Conservation (phyloP, 2,113 vertebrate species). For the Halcyon senegalensis region DNA sequence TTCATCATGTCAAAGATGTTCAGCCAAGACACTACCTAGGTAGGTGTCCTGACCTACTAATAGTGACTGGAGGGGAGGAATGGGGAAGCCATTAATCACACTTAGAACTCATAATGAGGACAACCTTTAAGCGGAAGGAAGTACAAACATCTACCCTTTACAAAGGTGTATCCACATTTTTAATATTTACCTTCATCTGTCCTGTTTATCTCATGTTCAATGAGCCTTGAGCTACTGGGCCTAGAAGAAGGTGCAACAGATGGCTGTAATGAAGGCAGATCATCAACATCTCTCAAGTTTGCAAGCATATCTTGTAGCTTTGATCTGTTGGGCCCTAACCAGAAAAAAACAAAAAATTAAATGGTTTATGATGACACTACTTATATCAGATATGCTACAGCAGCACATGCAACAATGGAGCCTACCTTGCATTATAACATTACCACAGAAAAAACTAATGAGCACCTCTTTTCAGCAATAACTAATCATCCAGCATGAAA, state of each 20-base stretch:
- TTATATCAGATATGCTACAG: conserved; percentile 21
- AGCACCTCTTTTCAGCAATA: conserved; percentile 54
- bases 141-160: background rate
- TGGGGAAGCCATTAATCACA: background rate
- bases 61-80: background rate
- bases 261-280: conserved; percentile 93
- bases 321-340: conserved; percentile 93
- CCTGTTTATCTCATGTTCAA: conserved; percentile 88
- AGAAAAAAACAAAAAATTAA: conserved; percentile 53
- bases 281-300: conserved; percentile 95
- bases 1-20: background rate
- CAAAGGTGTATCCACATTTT: background rate
- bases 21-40: background rate
- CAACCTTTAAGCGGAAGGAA: background rate
- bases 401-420: conserved; percentile 59
- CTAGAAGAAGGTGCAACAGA: conserved; percentile 87
- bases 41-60: background rate
- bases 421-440: conserved; percentile 21
- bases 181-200: conserved; percentile 88
- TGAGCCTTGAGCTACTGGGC: conserved; percentile 86
- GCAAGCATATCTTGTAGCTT: conserved; percentile 99
- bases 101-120: background rate
- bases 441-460: conserved; percentile 49
- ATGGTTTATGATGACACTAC: background rate
- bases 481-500: conserved; percentile 66